These are phyloP conservation scores for Hemiprocne comata DNA, from an alignment of 2,113 vertebrate genomes.

Conservation along the genomic window DNA sequence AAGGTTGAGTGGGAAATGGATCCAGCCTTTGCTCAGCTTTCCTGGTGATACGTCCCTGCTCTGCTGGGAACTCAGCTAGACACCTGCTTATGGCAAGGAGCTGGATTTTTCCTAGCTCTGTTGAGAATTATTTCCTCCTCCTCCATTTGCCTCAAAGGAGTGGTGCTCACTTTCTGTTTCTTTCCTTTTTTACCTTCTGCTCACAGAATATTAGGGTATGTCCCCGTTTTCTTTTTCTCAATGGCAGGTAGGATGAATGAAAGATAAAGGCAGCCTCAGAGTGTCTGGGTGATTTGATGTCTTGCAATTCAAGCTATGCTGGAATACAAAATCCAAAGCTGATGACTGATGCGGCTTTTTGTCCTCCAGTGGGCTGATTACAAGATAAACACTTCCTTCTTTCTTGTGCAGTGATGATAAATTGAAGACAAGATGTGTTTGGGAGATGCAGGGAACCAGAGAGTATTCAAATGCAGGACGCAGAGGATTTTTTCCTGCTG, in stretches of 20 bases:
- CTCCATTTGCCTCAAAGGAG: background rate
- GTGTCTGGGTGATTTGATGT: background rate
- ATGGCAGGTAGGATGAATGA: background rate
- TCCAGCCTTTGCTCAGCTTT: background rate
- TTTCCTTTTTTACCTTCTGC: background rate
- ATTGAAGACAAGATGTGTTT: background rate
- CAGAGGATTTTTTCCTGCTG: background rate
- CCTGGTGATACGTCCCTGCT: background rate
- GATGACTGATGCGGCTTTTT: background rate
- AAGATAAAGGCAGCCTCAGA: background rate
- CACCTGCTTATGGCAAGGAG: background rate
- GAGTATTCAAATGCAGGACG: background rate
- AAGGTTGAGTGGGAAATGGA: background rate
- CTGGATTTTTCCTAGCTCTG: background rate
- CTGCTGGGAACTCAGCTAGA: background rate
- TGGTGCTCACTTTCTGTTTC: background rate
- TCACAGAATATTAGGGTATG: background rate
- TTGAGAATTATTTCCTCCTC: background rate
- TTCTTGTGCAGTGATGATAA: background rate
- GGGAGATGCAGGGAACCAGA: background rate
- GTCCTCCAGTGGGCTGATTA: background rate
- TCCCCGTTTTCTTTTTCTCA: background rate
- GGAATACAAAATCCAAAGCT: background rate
- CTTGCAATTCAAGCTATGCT: background rate
- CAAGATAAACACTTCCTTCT: background rate